Evolutionary conservation across 2,888 invertebrate genomes (phyloP).

Genomic region (Gastracanthus pulcherrimus): DNA sequence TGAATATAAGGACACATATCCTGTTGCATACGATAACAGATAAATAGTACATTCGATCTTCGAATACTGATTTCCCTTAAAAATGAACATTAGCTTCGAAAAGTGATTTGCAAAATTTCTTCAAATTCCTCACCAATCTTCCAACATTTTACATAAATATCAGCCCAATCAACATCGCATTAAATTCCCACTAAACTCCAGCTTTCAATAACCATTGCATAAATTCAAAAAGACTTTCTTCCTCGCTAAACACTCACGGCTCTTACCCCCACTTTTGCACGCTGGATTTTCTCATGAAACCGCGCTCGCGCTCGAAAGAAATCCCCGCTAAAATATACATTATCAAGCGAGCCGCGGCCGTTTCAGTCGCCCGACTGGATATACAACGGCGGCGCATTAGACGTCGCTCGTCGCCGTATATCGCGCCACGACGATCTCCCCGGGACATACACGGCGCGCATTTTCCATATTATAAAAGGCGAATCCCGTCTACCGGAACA

Average conservation of each 20-base stretch:
- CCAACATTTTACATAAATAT: too few relatives aligned
- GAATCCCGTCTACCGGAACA: conserved; percentile 32
- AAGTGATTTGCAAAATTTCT: too few relatives aligned
- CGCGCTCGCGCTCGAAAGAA: not conserved
- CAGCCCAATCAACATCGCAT: too few relatives aligned
- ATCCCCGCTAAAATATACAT: conserved; percentile 10
- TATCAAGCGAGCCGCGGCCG: not conserved
- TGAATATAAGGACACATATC: too few relatives aligned
- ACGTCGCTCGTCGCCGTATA: conserved; percentile 26
- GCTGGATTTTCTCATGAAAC: conserved; percentile 3
- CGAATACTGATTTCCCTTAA: too few relatives aligned
- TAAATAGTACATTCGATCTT: too few relatives aligned
- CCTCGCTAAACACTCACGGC: not conserved
- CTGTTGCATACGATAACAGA: too few relatives aligned
- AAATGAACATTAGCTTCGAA: too few relatives aligned
- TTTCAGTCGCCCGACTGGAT: not conserved
- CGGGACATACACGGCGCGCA: conserved; percentile 1
- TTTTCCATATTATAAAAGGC: conserved; percentile 48
- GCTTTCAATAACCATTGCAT: too few relatives aligned
- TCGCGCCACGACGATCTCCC: conserved; percentile 52
- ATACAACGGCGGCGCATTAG: conserved; percentile 21
- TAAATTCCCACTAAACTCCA: too few relatives aligned
- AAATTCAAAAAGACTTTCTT: not conserved
- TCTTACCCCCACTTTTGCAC: not conserved
- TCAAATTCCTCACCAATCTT: too few relatives aligned